Evolutionary conservation across 2,888 invertebrate genomes (phyloP).

Genomic region (Seira ritae): DNA sequence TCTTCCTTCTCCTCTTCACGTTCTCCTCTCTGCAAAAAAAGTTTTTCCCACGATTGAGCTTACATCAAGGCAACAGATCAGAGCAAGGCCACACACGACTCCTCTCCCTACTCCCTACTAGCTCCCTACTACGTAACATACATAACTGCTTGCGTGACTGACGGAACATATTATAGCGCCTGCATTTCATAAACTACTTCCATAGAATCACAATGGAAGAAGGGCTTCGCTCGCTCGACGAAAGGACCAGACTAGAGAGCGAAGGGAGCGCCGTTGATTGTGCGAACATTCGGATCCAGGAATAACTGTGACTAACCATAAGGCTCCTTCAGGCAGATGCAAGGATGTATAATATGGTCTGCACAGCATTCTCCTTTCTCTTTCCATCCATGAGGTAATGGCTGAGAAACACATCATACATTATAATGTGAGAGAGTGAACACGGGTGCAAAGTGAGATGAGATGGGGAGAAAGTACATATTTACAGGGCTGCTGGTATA

Average conservation of each 20-base stretch:
- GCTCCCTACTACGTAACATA: background rate
- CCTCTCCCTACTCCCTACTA: background rate
- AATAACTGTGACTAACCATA: too few relatives aligned
- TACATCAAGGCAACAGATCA: constrained; percentile 54
- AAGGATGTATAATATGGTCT: too few relatives aligned
- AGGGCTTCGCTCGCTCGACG: too few relatives aligned
- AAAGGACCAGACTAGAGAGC: too few relatives aligned
- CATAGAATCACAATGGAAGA: background rate
- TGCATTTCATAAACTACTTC: constrained; percentile 33
- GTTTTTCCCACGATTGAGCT: constrained; percentile 43
- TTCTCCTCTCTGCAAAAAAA: background rate
- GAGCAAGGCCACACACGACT: constrained; percentile 46
- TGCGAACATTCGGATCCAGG: too few relatives aligned
- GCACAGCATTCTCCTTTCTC: too few relatives aligned
- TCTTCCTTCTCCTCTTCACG: constrained; percentile 12
- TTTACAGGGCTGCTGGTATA: background rate
- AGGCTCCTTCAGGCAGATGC: too few relatives aligned
- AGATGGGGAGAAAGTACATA: constrained; percentile 34
- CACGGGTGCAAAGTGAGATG: constrained; percentile 57
- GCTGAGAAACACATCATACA: background rate
- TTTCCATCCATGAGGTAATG: too few relatives aligned
- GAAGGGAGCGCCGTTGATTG: too few relatives aligned
- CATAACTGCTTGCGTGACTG: constrained; percentile 1
- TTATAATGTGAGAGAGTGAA: constrained; percentile 10
- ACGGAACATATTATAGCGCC: background rate